Base-by-base conservation (phyloP, 2,113 vertebrate species). In the Clarias magur region DNA sequence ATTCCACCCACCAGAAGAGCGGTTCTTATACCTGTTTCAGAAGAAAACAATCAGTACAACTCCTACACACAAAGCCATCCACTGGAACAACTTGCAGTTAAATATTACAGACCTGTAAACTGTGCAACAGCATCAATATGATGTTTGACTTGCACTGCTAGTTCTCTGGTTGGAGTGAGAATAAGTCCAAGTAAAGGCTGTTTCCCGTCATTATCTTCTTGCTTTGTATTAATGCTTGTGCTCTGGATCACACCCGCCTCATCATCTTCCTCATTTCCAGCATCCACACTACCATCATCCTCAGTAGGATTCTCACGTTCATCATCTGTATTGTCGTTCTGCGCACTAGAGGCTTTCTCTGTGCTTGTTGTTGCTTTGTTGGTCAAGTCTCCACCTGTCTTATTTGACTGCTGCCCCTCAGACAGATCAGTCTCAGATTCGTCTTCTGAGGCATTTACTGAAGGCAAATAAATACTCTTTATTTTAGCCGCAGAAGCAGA, bases 141-240 rank as follows among this genome's bases (percentile, higher is more conserved):
- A 84, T 99, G 97, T 75, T 97, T 99, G 86, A 99, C 97, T 93
- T 99, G 98, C 63, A 99, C 95, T 6, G 98, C 98, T 84, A 99
- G 95, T 93, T 99, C 98, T 91, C 98, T 96, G 53, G 98, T 99
- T 54, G 98, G 98, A 38, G 97, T 96, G 87, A 99, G 96, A 83
- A 99, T 95, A 68, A 99, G 94, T 0, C 97, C 98, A 13, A 99
- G 95, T 78, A 99, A 94, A 85, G 97, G 97, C 3, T 75, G 94
- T 86, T 86, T 92, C 30, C 86, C 87, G 57, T 67, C 19, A 57
- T 85, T 38, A 0, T 0, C 53, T 8, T 84, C n/a, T 87, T n/a
- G 94, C 90, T 42, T 92, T 30, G 27, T 91, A 34, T 80, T 59
- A 23, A 92, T 84, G 85, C 94, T 88, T 11, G 93, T 88, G 34